Evolutionary conservation across 2,888 invertebrate species (phyloP).

Genomic region (Athetis lepigone): DNA sequence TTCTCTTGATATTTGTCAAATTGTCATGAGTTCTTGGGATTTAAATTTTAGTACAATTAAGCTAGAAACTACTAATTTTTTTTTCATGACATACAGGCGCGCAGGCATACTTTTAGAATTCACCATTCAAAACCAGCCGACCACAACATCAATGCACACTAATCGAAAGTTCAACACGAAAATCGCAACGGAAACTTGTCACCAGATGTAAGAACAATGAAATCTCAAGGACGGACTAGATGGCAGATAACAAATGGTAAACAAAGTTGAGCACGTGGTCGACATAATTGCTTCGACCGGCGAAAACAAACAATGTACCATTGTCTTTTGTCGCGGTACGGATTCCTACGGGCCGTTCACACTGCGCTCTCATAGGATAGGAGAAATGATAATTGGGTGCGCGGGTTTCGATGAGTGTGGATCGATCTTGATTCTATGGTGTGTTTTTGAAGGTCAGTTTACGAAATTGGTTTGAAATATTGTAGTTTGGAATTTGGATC

Average conservation of each 20-base stretch:
- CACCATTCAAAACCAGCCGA: slow-evolving; percentile 4
- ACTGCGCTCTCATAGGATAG: slow-evolving; percentile 62
- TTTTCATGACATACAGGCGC: too few species aligned
- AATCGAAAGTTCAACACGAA: slow-evolving; percentile 61
- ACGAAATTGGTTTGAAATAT: not conserved
- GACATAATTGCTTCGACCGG: slow-evolving; percentile 78
- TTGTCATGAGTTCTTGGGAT: too few species aligned
- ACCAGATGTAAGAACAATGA: slow-evolving; percentile 65
- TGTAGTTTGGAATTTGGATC: not conserved
- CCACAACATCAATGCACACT: slow-evolving; percentile 43
- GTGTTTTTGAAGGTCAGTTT: slow-evolving; percentile 20
- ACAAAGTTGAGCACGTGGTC: slow-evolving; percentile 81
- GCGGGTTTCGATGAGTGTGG: slow-evolving; percentile 41
- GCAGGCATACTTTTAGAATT: slow-evolving; percentile 3
- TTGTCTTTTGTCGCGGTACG: slow-evolving; percentile 73
- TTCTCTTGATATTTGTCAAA: too few species aligned
- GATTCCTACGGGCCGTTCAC: slow-evolving; percentile 65
- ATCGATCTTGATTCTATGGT: slow-evolving; percentile 14
- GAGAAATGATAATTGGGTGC: slow-evolving; percentile 60
- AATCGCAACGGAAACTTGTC: slow-evolving; percentile 64
- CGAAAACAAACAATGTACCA: slow-evolving; percentile 83
- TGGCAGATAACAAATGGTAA: slow-evolving; percentile 82
- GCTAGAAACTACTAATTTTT: too few species aligned
- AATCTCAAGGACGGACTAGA: slow-evolving; percentile 82
- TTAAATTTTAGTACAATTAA: too few species aligned